Evolutionary conservation across 2,888 invertebrate genomes (phyloP).

Genomic region (Abrostola tripartita): DNA sequence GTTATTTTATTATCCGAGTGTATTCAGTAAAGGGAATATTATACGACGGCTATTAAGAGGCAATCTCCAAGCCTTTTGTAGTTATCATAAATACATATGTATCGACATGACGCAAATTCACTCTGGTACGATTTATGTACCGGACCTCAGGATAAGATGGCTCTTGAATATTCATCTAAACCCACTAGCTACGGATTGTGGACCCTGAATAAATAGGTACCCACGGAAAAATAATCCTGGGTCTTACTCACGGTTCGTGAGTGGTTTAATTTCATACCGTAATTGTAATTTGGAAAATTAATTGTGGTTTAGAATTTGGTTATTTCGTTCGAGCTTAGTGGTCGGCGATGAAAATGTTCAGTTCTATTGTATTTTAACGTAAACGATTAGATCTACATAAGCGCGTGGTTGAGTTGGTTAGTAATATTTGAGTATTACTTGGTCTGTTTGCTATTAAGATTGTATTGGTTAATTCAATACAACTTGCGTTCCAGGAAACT

Average conservation of each 20-base stretch:
- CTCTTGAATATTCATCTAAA: slow-evolving; percentile 54
- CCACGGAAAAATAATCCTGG: slow-evolving; percentile 37
- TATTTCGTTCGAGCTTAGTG: background rate
- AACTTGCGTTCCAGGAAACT: too few species aligned
- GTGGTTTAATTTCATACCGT: background rate
- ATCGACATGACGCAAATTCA: slow-evolving; percentile 48
- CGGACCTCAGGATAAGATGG: slow-evolving; percentile 35
- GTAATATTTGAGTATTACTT: too few species aligned
- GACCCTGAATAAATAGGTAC: slow-evolving; percentile 47
- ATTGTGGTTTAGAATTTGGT: background rate
- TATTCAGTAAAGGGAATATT: slow-evolving; percentile 25
- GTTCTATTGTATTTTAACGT: too few species aligned
- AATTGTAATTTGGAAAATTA: background rate
- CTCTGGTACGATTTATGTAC: slow-evolving; percentile 44
- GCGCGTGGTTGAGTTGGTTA: too few species aligned
- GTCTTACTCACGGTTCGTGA: background rate
- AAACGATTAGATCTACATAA: too few species aligned
- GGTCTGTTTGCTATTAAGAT: too few species aligned
- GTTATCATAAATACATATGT: slow-evolving; percentile 55
- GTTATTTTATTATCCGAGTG: slow-evolving; percentile 28
- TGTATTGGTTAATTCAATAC: too few species aligned
- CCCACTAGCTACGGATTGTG: slow-evolving; percentile 31
- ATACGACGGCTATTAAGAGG: slow-evolving; percentile 28
- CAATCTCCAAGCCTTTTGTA: slow-evolving; percentile 38
- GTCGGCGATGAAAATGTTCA: too few species aligned